Percentiles rank a stretch among this genome's conserved stretches.
These are phyloP conservation scores for Egretta garzetta DNA, from an alignment of 2,113 vertebrate genomes.

Conservation along the genomic window DNA sequence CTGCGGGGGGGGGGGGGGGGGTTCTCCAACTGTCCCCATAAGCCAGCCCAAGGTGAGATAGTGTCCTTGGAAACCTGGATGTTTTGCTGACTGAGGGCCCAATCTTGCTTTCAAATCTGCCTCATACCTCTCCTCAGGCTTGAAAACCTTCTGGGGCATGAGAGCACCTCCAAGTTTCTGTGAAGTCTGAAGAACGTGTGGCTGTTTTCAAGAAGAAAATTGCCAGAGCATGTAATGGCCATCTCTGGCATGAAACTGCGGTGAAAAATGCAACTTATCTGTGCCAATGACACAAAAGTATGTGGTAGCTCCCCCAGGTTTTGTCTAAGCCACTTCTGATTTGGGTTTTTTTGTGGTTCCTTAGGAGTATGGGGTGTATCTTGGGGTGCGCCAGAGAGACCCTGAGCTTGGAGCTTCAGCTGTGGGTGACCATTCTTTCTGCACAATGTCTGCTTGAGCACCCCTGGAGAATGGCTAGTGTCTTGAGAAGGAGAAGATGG, in stretches of 20 bases:
- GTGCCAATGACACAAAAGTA: neutral
- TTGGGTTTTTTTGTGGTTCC: neutral
- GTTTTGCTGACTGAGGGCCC: neutral
- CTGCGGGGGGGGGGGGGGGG: neutral
- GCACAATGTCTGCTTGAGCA: neutral
- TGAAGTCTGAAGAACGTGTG: neutral
- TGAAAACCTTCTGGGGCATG: neutral
- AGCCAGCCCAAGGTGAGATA: conserved; percentile 19
- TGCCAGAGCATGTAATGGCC: neutral
- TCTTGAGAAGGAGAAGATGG: neutral
- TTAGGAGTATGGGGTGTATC: neutral
- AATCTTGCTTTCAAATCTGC: conserved; percentile 34
- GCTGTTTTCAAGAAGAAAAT: neutral
- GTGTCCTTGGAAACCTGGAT: conserved; percentile 18
- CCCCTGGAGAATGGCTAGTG: neutral
- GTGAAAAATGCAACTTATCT: neutral
- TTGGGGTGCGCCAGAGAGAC: accelerated
- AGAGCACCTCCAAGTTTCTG: neutral
- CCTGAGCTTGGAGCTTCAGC: neutral
- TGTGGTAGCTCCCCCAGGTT: neutral
- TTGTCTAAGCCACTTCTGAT: neutral
- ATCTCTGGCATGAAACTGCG: neutral
- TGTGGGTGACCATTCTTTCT: neutral
- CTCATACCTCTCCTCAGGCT: neutral
- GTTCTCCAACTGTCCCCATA: conserved; percentile 54